These are phyloP conservation scores for Philhelius pedissequus DNA, from an alignment of 2,888 invertebrate genomes.

Conservation along the genomic window DNA sequence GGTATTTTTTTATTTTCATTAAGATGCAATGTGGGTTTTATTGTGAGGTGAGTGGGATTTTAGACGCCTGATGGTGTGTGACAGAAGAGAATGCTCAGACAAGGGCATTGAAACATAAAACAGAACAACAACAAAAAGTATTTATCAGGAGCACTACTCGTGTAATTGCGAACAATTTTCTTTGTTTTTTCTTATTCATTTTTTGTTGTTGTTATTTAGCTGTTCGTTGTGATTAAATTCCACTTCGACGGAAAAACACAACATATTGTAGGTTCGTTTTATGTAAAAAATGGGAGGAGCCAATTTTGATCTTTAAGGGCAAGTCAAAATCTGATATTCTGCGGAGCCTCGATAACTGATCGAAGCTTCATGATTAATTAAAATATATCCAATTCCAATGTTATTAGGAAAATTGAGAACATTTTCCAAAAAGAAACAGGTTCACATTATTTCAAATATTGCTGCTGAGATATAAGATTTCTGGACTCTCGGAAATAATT, in stretches of 20 bases:
- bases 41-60: constrained; percentile 46
- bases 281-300: constrained; percentile 6
- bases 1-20: constrained; percentile 2
- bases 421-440: too few relatives aligned
- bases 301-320: background rate
- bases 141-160: constrained; percentile 13
- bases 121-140: background rate
- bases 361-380: too few relatives aligned
- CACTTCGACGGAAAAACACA: background rate
- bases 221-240: background rate
- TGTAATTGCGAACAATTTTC: constrained; percentile 13
- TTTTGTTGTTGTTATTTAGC: background rate
- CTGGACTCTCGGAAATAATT: too few relatives aligned
- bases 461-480: too few relatives aligned
- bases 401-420: too few relatives aligned
- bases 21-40: constrained; percentile 37
- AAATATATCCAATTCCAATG: too few relatives aligned
- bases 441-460: too few relatives aligned
- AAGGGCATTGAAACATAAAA: background rate
- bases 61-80: constrained; percentile 34
- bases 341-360: background rate
- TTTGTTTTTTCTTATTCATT: background rate
- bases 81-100: constrained; percentile 30
- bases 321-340: background rate
- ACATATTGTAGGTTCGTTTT: background rate